Percentiles rank a stretch among this genome's conserved stretches.
phyloP scores from a whole-genome alignment of 2,888 invertebrate genomes.

The Xanthia icteritia region DNA sequence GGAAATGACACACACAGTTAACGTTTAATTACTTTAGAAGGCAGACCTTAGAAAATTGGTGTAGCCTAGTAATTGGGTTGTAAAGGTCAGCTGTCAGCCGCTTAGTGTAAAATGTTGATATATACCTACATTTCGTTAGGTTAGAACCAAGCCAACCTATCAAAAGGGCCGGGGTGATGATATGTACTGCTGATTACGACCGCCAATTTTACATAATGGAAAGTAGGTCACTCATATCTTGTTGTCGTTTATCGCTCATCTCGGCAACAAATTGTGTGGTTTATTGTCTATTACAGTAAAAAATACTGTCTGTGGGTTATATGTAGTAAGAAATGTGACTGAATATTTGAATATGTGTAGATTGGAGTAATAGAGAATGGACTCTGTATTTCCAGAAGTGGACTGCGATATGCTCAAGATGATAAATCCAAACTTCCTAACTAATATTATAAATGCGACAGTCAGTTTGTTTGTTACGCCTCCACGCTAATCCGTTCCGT shows the following conservation, averaged over 20 bases:
- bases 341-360: background rate
- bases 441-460: too few relatives aligned
- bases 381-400: background rate
- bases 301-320: background rate
- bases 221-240: background rate
- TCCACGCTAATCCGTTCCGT: too few relatives aligned
- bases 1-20: slow-evolving; percentile 22
- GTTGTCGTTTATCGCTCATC: background rate
- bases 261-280: background rate
- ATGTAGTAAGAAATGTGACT: too few relatives aligned
- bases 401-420: background rate
- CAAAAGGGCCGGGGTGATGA: background rate
- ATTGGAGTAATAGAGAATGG: background rate
- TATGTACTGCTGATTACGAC: too few relatives aligned
- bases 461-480: too few relatives aligned
- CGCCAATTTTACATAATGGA: background rate
- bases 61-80: slow-evolving; percentile 24
- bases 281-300: background rate
- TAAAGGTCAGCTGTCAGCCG: slow-evolving; percentile 4
- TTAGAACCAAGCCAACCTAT: background rate
- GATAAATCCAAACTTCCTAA: background rate
- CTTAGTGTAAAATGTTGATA: slow-evolving; percentile 9
- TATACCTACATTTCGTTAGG: background rate
- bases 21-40: slow-evolving; percentile 30
- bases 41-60: slow-evolving; percentile 3